These are phyloP conservation scores for Rattus rattus DNA, from an alignment of 2,113 vertebrate species.

Conservation along the genomic window DNA sequence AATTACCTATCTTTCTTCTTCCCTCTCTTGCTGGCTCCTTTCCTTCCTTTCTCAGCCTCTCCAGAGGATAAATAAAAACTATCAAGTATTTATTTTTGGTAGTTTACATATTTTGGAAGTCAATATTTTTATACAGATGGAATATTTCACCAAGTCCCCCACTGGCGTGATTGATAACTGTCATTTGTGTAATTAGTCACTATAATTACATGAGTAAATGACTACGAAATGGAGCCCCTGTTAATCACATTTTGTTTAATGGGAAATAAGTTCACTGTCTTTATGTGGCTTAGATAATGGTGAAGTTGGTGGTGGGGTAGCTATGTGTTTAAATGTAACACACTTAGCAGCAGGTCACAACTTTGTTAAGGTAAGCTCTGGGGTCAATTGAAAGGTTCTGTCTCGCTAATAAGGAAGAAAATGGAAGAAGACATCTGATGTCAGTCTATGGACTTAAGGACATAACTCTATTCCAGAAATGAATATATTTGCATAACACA, in stretches of 20 bases:
- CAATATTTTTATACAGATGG: neutral
- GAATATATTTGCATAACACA: neutral
- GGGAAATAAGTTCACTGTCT: neutral
- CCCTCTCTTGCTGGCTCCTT: neutral
- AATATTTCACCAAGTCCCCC: neutral
- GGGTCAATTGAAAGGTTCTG: too few species aligned
- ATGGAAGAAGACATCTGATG: too few species aligned
- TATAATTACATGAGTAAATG: constrained; percentile 49
- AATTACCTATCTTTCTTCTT: neutral
- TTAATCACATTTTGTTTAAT: constrained; percentile 28
- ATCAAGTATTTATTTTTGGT: neutral
- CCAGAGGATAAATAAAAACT: neutral
- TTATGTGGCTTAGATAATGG: neutral
- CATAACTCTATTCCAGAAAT: neutral
- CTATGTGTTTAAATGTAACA: neutral
- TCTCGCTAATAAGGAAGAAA: too few species aligned
- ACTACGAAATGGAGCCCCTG: neutral
- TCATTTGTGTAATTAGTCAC: constrained; percentile 42
- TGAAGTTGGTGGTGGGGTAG: neutral
- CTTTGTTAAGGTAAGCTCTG: neutral
- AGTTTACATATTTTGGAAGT: constrained; percentile 14
- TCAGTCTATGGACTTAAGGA: neutral
- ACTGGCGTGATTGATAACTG: neutral
- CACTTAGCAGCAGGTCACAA: neutral
- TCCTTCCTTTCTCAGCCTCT: neutral